These are phyloP conservation scores for Brenthis ino DNA, from an alignment of 2,888 invertebrate species.

Conservation along the genomic window DNA sequence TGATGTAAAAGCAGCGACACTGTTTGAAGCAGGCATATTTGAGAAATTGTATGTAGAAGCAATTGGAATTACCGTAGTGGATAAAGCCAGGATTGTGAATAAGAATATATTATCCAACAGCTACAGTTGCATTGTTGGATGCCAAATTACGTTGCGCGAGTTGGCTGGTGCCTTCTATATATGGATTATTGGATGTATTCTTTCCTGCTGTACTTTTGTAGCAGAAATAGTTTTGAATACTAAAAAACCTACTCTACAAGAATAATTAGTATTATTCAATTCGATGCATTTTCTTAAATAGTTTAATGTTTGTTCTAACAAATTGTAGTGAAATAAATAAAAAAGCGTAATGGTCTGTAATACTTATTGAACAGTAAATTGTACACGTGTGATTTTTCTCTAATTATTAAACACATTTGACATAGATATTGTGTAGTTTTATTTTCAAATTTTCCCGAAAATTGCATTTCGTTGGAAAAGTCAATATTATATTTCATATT, in stretches of 20 bases:
- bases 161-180: conserved; percentile 58
- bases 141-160: conserved; percentile 57
- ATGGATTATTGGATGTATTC: conserved; percentile 56
- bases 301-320: background rate
- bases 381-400: background rate
- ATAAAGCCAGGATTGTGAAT: conserved; percentile 51
- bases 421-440: background rate
- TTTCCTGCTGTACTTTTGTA: conserved; percentile 54
- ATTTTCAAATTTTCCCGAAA: conserved; percentile 3
- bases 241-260: background rate
- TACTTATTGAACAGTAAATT: too few relatives aligned
- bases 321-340: too few relatives aligned
- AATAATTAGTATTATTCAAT: background rate
- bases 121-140: conserved; percentile 63
- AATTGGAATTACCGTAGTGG: conserved; percentile 56
- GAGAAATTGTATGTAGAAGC: conserved; percentile 55
- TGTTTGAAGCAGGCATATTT: conserved; percentile 67
- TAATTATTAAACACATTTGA: too few relatives aligned
- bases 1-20: conserved; percentile 46
- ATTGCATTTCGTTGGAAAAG: too few relatives aligned
- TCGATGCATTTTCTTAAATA: background rate
- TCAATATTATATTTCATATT: too few relatives aligned
- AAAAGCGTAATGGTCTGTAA: too few relatives aligned
- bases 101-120: conserved; percentile 56
- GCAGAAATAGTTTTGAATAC: conserved; percentile 46